Conservation (phyloP, 1,140 invertebrate genomes). For the Tetramorium simillimum region DNA sequence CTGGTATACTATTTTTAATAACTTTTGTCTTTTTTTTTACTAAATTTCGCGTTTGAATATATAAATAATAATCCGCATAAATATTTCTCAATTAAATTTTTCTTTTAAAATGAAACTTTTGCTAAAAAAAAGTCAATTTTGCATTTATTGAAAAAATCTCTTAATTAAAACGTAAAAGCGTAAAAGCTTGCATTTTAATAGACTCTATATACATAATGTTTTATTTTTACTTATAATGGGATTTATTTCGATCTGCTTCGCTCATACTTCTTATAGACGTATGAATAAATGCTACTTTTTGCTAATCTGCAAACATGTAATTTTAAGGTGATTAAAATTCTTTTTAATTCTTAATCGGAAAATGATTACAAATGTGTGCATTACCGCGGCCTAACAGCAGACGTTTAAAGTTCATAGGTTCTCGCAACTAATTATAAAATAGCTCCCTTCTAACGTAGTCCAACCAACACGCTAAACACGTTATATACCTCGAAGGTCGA, state of each 20-base stretch:
- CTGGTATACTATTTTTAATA: not conserved
- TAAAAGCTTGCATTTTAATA: not conserved
- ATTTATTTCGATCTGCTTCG: not conserved
- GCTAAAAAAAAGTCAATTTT: not conserved
- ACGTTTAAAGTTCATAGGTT: constrained; percentile 61
- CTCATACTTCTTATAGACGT: not conserved
- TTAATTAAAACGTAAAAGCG: not conserved
- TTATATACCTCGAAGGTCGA: constrained; percentile 38
- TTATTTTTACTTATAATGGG: not conserved
- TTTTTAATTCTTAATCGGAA: not conserved
- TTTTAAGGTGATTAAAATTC: constrained; percentile 34
- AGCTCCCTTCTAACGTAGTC: constrained; percentile 35
- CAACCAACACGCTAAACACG: constrained; percentile 12
- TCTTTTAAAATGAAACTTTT: not conserved
- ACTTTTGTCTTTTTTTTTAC: not conserved
- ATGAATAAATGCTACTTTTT: constrained; percentile 28
- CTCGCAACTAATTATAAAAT: constrained; percentile 55
- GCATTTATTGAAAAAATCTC: not conserved
- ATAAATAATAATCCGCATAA: not conserved
- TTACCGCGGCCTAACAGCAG: constrained; percentile 39
- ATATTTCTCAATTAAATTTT: not conserved
- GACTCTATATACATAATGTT: not conserved
- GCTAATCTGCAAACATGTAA: constrained; percentile 25
- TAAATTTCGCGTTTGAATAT: not conserved
- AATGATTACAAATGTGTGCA: constrained; percentile 41